phyloP scores from a whole-genome alignment of 2,888 invertebrate species.

The Cistogaster globosa region DNA sequence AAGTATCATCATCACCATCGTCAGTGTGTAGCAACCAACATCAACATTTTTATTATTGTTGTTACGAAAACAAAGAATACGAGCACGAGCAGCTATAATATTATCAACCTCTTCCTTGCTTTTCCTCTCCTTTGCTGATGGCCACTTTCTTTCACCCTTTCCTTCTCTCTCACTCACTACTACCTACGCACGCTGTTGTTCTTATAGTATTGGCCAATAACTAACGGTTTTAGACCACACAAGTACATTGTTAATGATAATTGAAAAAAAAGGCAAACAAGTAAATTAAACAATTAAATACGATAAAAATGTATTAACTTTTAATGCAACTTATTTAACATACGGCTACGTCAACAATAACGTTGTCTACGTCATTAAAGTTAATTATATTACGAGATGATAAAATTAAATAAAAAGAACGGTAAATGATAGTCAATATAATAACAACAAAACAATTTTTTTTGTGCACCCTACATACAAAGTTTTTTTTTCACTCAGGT shows the following conservation, averaged over 20 bases:
- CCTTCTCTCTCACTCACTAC: neutral
- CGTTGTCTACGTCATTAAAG: constrained; percentile 36
- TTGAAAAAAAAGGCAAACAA: constrained; percentile 1
- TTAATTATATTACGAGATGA: neutral
- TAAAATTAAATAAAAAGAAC: neutral
- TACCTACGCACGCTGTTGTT: neutral
- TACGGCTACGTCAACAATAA: constrained; percentile 3
- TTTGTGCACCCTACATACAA: constrained; percentile 3
- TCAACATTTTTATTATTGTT: constrained; percentile 38
- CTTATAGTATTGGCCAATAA: constrained; percentile 12
- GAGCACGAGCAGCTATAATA: neutral
- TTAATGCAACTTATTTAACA: neutral
- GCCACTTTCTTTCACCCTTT: neutral
- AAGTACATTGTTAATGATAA: constrained; percentile 1
- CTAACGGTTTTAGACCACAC: neutral
- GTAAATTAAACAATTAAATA: constrained; percentile 37
- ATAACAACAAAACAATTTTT: neutral
- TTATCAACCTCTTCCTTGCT: constrained; percentile 13
- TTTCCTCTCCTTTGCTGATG: neutral
- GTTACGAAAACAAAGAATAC: constrained; percentile 19
- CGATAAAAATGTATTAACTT: neutral
- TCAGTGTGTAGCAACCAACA: constrained; percentile 1
- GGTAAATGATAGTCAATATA: neutral
- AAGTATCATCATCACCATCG: constrained; percentile 43
- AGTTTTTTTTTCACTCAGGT: constrained; percentile 9